Conservation (phyloP, 2,888 invertebrate genomes). For the Linnaemya tessellans region DNA sequence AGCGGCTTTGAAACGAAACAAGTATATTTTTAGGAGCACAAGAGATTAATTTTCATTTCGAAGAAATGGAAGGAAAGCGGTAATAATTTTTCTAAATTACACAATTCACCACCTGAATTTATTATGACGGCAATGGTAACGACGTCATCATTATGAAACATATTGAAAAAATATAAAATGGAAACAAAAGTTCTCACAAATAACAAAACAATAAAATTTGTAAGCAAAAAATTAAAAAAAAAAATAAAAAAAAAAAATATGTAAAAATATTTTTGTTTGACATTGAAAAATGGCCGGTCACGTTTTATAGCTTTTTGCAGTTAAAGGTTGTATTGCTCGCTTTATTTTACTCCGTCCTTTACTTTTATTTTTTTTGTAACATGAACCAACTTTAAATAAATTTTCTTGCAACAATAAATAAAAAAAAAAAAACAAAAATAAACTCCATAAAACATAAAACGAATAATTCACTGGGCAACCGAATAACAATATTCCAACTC, state of each 20-base stretch:
- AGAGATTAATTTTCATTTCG: slow-evolving; percentile 51
- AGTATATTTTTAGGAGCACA: slow-evolving; percentile 54
- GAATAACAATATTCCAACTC: slow-evolving; percentile 25
- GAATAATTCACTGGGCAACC: slow-evolving; percentile 44
- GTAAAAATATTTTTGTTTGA: slow-evolving; percentile 80
- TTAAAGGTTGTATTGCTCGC: slow-evolving; percentile 49
- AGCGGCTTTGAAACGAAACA: neutral
- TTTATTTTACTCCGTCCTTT: slow-evolving; percentile 55
- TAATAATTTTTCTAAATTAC: slow-evolving; percentile 43
- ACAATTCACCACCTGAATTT: slow-evolving; percentile 53
- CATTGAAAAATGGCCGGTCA: slow-evolving; percentile 84
- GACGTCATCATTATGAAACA: slow-evolving; percentile 56
- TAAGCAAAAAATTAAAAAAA: slow-evolving; percentile 64
- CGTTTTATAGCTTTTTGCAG: slow-evolving; percentile 79
- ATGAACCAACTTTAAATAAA: slow-evolving; percentile 37
- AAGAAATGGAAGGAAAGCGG: slow-evolving; percentile 43
- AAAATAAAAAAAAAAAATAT: slow-evolving; percentile 54
- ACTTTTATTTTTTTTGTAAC: slow-evolving; percentile 39
- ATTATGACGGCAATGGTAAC: slow-evolving; percentile 26
- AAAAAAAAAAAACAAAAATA: slow-evolving; percentile 20
- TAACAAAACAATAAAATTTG: slow-evolving; percentile 70
- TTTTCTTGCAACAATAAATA: slow-evolving; percentile 9
- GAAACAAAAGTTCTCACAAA: slow-evolving; percentile 60
- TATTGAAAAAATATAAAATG: slow-evolving; percentile 40
- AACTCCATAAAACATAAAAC: slow-evolving; percentile 39